Evolutionary conservation across 2,113 vertebrate genomes (phyloP).

Genomic region (Aldabrachelys gigantea): DNA sequence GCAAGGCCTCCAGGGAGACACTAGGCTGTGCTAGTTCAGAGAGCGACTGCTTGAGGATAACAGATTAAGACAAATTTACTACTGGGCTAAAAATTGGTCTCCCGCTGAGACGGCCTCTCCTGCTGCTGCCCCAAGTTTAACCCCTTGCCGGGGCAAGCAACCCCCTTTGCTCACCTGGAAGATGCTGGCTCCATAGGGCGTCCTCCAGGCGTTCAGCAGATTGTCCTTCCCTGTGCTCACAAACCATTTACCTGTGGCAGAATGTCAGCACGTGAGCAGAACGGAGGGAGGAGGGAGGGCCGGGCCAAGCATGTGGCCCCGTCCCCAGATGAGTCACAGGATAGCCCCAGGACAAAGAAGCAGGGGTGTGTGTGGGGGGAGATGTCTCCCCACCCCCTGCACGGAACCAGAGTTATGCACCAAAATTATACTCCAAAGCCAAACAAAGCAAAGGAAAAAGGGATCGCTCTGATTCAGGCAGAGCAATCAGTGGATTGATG

Average conservation of each 20-base stretch:
- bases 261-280: not conserved
- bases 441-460: not conserved
- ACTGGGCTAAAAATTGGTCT: not conserved
- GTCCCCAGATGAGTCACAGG: too few species aligned
- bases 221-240: constrained; percentile 93
- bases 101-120: not conserved
- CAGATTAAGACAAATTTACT: not conserved
- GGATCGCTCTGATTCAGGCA: not conserved
- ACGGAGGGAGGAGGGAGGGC: too few species aligned
- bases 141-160: not conserved
- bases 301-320: not conserved
- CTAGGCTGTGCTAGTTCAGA: not conserved
- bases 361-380: not conserved
- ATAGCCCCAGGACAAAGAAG: too few species aligned
- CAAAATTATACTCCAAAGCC: not conserved
- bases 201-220: constrained; percentile 90
- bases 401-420: not conserved
- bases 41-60: not conserved
- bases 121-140: not conserved
- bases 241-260: constrained; percentile 87
- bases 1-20: not conserved
- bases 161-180: constrained; percentile 82
- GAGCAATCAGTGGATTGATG: not conserved
- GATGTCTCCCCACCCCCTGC: not conserved
- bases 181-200: constrained; percentile 90